A percentile compares a stretch with the other conserved stretches of the same genome.
These are phyloP conservation scores for Oryzias celebensis DNA, from an alignment of 2,113 vertebrate genomes.

Conservation along the genomic window DNA sequence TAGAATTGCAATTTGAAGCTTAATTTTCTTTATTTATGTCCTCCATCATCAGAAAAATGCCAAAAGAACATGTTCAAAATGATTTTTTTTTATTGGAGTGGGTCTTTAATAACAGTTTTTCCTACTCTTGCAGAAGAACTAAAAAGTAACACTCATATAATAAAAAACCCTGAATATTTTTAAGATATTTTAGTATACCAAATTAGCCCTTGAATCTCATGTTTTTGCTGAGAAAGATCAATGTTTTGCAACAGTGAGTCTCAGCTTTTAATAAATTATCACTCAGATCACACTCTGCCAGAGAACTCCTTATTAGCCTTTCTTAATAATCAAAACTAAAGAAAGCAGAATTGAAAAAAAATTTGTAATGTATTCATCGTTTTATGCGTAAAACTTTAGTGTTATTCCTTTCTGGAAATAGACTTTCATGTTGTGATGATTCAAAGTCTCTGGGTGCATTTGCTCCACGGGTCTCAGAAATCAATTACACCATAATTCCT, in stretches of 20 bases:
- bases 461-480: constrained; percentile 57
- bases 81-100: too few relatives aligned
- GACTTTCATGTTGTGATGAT: too few relatives aligned
- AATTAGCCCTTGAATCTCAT: constrained; percentile 24
- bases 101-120: not conserved
- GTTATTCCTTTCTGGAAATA: not conserved
- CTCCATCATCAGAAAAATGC: too few relatives aligned
- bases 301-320: constrained; percentile 15
- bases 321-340: constrained; percentile 17
- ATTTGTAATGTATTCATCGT: not conserved
- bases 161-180: not conserved
- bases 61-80: too few relatives aligned
- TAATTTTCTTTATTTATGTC: too few relatives aligned
- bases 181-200: constrained; percentile 6
- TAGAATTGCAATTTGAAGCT: too few relatives aligned
- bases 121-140: constrained; percentile 5
- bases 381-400: constrained; percentile 1
- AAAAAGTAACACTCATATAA: constrained; percentile 10
- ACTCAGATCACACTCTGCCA: constrained; percentile 4
- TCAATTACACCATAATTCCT: constrained; percentile 65
- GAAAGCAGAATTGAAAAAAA: constrained; percentile 10
- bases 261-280: constrained; percentile 33
- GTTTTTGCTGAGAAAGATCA: constrained; percentile 7
- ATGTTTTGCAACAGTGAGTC: constrained; percentile 29
- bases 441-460: constrained; percentile 29